Evolutionary conservation across 2,797 vertebrate genomes (phyloP).

Genomic region (Buphagus erythrorhynchus): DNA sequence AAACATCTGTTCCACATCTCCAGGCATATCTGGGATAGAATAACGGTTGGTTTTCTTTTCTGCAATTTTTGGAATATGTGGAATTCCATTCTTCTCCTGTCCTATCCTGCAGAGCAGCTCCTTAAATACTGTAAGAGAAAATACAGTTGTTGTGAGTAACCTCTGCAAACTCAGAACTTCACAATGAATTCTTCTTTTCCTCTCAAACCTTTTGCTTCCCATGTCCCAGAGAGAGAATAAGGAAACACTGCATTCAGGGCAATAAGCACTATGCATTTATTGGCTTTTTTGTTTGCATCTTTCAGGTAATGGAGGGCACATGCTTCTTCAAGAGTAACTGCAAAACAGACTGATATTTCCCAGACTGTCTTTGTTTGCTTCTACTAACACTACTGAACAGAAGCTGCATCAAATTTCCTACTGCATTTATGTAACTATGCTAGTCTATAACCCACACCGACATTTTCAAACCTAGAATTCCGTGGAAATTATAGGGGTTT

Average conservation of each 20-base stretch:
- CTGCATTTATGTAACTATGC: not conserved
- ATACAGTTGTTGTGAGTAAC: not conserved
- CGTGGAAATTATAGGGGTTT: not conserved
- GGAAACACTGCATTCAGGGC: not conserved
- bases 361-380: not conserved
- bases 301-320: not conserved
- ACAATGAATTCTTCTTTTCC: not conserved
- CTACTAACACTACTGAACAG: not conserved
- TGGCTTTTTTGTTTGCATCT: not conserved
- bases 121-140: conserved; percentile 88
- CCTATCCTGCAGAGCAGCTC: conserved; percentile 90
- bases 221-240: not conserved
- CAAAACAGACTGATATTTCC: not conserved
- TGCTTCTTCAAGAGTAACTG: not conserved
- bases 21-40: conserved; percentile 93
- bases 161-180: not conserved
- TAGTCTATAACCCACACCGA: not conserved
- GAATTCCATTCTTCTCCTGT: conserved; percentile 91
- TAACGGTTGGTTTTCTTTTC: conserved; percentile 96
- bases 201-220: not conserved
- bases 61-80: conserved; percentile 95
- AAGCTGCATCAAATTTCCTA: not conserved
- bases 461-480: not conserved
- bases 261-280: not conserved
- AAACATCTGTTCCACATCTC: conserved; percentile 90